Evolutionary conservation across 2,113 vertebrate genomes (phyloP).

Genomic region (Emydocephalus ijimae): DNA sequence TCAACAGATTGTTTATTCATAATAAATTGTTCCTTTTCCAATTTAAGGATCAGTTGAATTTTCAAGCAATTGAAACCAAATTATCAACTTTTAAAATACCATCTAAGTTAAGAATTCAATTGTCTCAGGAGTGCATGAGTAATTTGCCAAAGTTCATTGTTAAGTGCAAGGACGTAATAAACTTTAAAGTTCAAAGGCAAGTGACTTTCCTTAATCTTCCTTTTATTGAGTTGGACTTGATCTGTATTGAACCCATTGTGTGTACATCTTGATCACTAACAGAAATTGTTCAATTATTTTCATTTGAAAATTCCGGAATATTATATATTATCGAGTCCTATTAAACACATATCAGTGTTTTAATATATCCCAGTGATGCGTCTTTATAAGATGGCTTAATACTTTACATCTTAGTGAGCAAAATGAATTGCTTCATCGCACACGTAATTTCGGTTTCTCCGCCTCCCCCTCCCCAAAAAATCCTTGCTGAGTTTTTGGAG

Average conservation of each 20-base stretch:
- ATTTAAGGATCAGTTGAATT: background rate
- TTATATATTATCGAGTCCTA: background rate
- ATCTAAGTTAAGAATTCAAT: background rate
- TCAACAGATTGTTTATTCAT: background rate
- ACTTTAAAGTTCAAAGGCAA: background rate
- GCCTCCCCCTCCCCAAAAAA: background rate
- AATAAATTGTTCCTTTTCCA: background rate
- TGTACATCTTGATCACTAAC: background rate
- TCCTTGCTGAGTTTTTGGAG: slow-evolving; percentile 40
- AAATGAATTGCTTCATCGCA: slow-evolving; percentile 61
- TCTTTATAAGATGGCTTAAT: slow-evolving; percentile 50
- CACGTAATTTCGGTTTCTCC: slow-evolving; percentile 49
- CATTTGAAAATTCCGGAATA: background rate
- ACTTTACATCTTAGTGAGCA: slow-evolving; percentile 54
- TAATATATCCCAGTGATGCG: slow-evolving; percentile 44
- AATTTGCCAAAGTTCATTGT: slow-evolving; percentile 10
- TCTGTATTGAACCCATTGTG: background rate
- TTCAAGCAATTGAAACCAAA: background rate
- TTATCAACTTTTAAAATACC: background rate
- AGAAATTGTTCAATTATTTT: background rate
- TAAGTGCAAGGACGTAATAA: background rate
- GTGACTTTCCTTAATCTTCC: background rate
- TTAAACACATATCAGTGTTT: slow-evolving; percentile 19
- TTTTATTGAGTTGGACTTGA: background rate
- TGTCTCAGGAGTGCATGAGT: slow-evolving; percentile 2